Conservation (phyloP, 2,888 invertebrate species). For the Embidobia sp. region DNA sequence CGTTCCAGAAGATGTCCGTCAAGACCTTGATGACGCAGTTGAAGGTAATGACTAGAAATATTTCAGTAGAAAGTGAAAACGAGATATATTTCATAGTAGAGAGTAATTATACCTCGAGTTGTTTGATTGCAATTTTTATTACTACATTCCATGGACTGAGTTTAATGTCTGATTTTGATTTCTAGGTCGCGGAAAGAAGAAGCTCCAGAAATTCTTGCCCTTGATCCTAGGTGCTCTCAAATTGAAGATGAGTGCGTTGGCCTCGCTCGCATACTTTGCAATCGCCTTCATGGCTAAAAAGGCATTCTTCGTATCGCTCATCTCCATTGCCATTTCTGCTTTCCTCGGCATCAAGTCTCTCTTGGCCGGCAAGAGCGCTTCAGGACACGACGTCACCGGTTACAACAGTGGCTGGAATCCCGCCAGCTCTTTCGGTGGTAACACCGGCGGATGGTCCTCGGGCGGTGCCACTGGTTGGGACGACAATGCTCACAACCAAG, state of each 20-base stretch:
- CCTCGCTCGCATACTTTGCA: slow-evolving; percentile 83
- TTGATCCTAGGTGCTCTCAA: slow-evolving; percentile 83
- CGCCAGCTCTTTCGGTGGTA: slow-evolving; percentile 69
- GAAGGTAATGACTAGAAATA: no score
- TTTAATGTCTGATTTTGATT: slow-evolving; percentile 14
- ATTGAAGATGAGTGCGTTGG: slow-evolving; percentile 84
- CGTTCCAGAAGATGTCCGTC: slow-evolving; percentile 83
- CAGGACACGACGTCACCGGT: slow-evolving; percentile 76
- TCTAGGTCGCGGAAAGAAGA: slow-evolving; percentile 84
- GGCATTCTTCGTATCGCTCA: slow-evolving; percentile 84
- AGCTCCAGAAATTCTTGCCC: slow-evolving; percentile 83
- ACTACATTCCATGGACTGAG: no score
- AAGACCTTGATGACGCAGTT: slow-evolving; percentile 83
- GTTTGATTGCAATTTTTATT: no score
- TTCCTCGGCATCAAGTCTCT: slow-evolving; percentile 81
- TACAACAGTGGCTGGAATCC: slow-evolving; percentile 74
- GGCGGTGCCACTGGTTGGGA: slow-evolving; percentile 73
- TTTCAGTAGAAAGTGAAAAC: no score
- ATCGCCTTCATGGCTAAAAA: slow-evolving; percentile 86
- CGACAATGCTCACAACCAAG: slow-evolving; percentile 75
- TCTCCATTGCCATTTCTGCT: slow-evolving; percentile 84
- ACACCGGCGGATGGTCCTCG: slow-evolving; percentile 69
- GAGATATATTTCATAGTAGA: no score
- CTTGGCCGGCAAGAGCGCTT: slow-evolving; percentile 73
- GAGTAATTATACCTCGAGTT: no score